A percentile compares a stretch with the other conserved stretches of the same genome.
These are phyloP conservation scores for Morpho helenor DNA, from an alignment of 2,888 invertebrate genomes.

Conservation along the genomic window DNA sequence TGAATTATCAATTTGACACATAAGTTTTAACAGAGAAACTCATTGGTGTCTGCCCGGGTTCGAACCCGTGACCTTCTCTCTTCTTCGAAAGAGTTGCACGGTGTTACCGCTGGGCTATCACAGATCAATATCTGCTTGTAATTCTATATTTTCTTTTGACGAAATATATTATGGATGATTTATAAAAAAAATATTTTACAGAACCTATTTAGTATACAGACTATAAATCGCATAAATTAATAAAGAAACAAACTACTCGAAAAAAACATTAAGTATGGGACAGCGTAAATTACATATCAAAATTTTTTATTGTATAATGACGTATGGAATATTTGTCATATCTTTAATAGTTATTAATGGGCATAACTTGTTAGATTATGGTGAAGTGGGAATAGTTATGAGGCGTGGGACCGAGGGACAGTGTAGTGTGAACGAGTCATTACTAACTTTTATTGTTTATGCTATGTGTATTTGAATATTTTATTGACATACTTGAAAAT, in stretches of 20 bases:
- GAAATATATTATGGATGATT: too few species aligned
- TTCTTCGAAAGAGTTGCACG: too few species aligned
- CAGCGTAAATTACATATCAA: conserved; percentile 22
- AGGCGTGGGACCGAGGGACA: conserved; percentile 55
- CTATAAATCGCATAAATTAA: conserved; percentile 3
- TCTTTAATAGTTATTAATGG: conserved; percentile 32
- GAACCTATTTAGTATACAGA: conserved; percentile 5
- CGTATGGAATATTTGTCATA: conserved; percentile 26
- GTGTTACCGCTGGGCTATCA: too few species aligned
- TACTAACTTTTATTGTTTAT: conserved; percentile 64
- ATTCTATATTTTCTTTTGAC: too few species aligned
- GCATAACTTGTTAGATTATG: conserved; percentile 30
- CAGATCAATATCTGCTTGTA: too few species aligned
- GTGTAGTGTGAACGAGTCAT: conserved; percentile 60
- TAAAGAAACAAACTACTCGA: conserved; percentile 12
- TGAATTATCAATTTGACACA: too few species aligned
- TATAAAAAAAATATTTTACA: neutral
- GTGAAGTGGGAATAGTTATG: conserved; percentile 45
- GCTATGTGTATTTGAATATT: conserved; percentile 43
- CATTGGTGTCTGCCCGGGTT: too few species aligned
- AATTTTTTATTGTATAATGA: conserved; percentile 23
- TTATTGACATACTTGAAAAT: conserved; percentile 49
- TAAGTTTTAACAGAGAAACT: too few species aligned
- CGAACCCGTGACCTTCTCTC: too few species aligned
- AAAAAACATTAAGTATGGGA: conserved; percentile 13